Percentiles rank a stretch among this genome's conserved stretches.
phyloP scores from a whole-genome alignment of 2,113 vertebrate species.

The Acinonyx jubatus region DNA sequence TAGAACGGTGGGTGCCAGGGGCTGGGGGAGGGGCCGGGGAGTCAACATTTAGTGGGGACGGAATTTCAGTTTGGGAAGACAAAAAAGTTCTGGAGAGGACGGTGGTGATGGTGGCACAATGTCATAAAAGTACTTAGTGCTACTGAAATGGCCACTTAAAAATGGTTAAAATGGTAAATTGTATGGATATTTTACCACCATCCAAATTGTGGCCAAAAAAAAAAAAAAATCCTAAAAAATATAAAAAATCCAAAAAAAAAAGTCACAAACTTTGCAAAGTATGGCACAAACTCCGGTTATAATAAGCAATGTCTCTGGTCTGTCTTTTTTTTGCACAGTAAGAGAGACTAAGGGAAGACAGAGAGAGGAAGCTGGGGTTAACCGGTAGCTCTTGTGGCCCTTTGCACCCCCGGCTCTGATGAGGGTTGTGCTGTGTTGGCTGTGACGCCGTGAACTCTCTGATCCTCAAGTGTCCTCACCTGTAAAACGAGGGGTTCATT shows the following conservation, averaged over 20 bases:
- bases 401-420: not conserved
- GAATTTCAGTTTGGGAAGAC: not conserved
- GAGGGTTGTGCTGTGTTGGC: fast-evolving
- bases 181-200: not conserved
- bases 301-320: not conserved
- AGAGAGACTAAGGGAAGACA: not conserved
- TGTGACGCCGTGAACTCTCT: not conserved
- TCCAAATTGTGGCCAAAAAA: too few species aligned
- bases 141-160: not conserved
- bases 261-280: not conserved
- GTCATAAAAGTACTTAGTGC: not conserved
- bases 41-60: not conserved
- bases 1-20: not conserved
- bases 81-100: not conserved
- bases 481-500: not conserved
- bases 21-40: fast-evolving
- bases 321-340: not conserved
- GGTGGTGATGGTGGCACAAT: not conserved
- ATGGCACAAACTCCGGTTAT: not conserved
- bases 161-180: not conserved
- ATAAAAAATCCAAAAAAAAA: not conserved
- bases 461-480: not conserved
- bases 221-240: too few species aligned
- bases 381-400: fast-evolving
- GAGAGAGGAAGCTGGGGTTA: not conserved